A percentile compares a stretch with the other conserved stretches of the same genome.
Evolutionary conservation across 2,888 invertebrate species (phyloP).

Genomic region (Pseudanteris insignis): DNA sequence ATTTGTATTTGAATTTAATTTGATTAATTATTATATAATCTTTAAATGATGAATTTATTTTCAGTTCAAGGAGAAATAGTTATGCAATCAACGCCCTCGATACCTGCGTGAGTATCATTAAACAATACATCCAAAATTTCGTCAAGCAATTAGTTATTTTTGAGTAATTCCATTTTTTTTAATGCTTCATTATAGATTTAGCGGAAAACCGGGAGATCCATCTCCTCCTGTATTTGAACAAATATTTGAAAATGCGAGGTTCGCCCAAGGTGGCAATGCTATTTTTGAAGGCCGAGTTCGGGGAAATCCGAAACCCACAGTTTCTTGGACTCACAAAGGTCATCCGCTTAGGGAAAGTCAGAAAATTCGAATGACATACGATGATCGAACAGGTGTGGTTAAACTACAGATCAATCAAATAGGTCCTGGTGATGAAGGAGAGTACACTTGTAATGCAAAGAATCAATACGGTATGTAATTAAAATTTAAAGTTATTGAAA

Average conservation of each 20-base stretch:
- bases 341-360: conserved; percentile 83
- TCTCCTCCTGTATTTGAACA: conserved; percentile 95
- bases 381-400: conserved; percentile 89
- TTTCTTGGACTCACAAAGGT: conserved; percentile 90
- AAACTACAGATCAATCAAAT: conserved; percentile 92
- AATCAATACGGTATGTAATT: conserved; percentile 83
- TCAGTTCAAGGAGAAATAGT: conserved; percentile 75
- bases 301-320: conserved; percentile 90
- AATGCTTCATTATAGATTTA: conserved; percentile 51
- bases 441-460: conserved; percentile 93
- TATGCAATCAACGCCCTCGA: conserved; percentile 67
- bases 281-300: conserved; percentile 90
- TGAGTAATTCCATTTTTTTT: neutral
- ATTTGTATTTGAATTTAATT: no score
- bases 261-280: conserved; percentile 94
- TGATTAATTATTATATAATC: no score
- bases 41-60: no score
- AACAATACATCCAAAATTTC: no score
- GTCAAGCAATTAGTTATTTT: no score
- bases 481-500: neutral
- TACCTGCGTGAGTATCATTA: conserved; percentile 65
- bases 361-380: conserved; percentile 91
- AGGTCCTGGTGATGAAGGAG: conserved; percentile 95
- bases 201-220: conserved; percentile 76
- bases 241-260: conserved; percentile 92